Conservation (phyloP, 2,888 invertebrate genomes). For the Geophilus truncorum region DNA sequence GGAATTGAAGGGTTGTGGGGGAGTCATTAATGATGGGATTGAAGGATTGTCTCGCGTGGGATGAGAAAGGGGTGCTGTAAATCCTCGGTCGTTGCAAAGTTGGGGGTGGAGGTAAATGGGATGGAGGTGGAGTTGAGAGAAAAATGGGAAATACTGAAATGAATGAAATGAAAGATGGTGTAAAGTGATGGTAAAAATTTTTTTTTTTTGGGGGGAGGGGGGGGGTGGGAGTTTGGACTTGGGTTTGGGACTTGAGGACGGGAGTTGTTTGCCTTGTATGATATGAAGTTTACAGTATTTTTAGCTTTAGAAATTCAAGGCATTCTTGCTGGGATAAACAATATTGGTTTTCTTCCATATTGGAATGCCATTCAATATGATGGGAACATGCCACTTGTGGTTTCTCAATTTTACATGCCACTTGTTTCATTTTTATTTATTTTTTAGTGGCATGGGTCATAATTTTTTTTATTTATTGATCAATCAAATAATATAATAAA, state of each 20-base stretch:
- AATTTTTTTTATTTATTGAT: background rate
- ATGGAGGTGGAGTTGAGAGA: background rate
- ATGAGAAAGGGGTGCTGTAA: background rate
- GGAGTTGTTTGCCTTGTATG: background rate
- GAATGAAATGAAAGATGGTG: too few species aligned
- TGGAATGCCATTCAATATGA: background rate
- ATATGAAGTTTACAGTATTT: background rate
- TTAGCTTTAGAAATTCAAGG: background rate
- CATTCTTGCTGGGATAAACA: background rate
- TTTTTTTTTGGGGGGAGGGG: too few species aligned
- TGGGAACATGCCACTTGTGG: slow-evolving; percentile 18
- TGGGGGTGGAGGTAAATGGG: background rate
- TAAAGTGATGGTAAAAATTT: too few species aligned
- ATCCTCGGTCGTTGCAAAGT: background rate
- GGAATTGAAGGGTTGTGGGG: background rate
- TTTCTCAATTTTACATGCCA: background rate
- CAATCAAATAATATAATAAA: too few species aligned
- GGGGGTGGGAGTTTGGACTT: too few species aligned
- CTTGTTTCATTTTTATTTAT: background rate
- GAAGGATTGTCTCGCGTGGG: too few species aligned
- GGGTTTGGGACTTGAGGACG: background rate
- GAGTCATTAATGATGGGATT: background rate
- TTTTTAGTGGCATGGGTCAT: background rate
- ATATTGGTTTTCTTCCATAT: slow-evolving; percentile 14
- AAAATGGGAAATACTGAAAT: too few species aligned